These are phyloP conservation scores for Erethizon dorsatum DNA, from an alignment of 2,797 vertebrate genomes.

Conservation along the genomic window DNA sequence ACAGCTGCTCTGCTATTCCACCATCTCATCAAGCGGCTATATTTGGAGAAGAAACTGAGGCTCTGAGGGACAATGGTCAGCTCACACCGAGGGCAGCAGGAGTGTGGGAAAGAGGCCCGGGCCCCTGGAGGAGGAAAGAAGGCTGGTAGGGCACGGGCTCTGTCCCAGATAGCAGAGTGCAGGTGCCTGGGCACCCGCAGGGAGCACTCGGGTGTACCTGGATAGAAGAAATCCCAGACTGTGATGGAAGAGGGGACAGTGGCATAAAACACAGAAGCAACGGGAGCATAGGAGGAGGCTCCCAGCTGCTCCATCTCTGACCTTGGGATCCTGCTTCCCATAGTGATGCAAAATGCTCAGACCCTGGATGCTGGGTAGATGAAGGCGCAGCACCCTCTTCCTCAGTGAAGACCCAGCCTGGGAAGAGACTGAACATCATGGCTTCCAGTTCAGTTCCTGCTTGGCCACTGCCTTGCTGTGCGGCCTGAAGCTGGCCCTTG, in stretches of 20 bases:
- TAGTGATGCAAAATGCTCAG: background rate
- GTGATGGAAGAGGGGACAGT: accelerated
- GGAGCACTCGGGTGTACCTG: too few species aligned
- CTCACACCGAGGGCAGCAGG: background rate
- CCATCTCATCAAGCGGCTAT: background rate
- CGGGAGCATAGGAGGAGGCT: accelerated
- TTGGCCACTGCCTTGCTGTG: background rate
- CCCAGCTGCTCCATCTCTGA: background rate
- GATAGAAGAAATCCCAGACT: background rate
- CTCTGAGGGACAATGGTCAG: background rate
- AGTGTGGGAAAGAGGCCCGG: background rate
- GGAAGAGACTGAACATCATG: accelerated
- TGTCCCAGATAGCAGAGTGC: accelerated
- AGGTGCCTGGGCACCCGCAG: accelerated
- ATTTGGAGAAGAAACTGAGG: background rate
- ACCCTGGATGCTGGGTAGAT: background rate
- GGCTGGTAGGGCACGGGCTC: background rate
- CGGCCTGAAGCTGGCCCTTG: background rate
- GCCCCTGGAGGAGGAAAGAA: background rate
- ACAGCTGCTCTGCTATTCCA: background rate
- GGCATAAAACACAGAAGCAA: accelerated
- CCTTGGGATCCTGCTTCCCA: background rate
- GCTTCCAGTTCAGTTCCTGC: background rate
- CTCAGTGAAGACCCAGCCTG: background rate
- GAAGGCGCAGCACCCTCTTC: background rate